phyloP scores from a whole-genome alignment of 2,113 vertebrate species.

The Crocuta crocuta region DNA sequence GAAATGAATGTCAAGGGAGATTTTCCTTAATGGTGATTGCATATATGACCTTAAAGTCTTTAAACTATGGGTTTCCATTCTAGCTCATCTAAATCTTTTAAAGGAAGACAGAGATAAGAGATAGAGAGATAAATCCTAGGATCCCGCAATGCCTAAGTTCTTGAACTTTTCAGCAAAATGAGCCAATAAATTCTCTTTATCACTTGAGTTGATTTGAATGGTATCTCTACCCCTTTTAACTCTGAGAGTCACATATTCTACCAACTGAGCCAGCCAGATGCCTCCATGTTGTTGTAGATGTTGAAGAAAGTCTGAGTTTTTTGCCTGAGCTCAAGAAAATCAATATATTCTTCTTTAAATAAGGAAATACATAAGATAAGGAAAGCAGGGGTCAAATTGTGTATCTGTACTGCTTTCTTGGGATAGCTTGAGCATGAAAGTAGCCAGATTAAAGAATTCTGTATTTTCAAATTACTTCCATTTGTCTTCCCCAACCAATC shows the following conservation, averaged over 20 bases:
- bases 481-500: not conserved
- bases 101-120: not conserved
- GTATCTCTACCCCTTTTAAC: not conserved
- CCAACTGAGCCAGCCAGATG: not conserved
- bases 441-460: not conserved
- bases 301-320: constrained; percentile 28
- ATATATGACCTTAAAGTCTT: not conserved
- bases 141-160: not conserved
- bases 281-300: not conserved
- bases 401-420: not conserved
- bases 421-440: not conserved
- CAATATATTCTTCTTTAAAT: not conserved
- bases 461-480: not conserved
- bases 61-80: not conserved
- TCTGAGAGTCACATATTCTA: not conserved
- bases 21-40: not conserved
- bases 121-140: not conserved
- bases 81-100: not conserved
- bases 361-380: not conserved
- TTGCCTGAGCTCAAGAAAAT: not conserved
- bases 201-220: not conserved
- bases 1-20: not conserved
- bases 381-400: not conserved
- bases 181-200: not conserved
- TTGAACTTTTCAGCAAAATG: not conserved